Evolutionary conservation across 1,140 invertebrate genomes (phyloP), one percentile per base, ranked within the genome.

Genomic region (Vollenhovia emeryi): DNA sequence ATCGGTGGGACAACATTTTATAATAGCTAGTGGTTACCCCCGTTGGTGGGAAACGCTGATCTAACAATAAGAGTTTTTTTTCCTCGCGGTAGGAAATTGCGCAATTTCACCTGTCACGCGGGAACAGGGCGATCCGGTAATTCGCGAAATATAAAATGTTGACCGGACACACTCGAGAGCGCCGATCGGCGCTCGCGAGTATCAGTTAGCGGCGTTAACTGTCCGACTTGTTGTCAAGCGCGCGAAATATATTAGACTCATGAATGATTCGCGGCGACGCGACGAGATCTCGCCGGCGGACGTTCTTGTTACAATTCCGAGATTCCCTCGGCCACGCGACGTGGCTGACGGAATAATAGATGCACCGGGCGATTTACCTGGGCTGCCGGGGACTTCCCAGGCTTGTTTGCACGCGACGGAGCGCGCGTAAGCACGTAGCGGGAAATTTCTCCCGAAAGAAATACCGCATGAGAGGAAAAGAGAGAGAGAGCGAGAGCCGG

Each of bases 371-470:
- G 43, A 79, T 50, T 66, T 50, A 79, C 60, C 43, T 79, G 40
- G n/a, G 50, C 43, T 59, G n/a, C 27, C 48, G 69, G 13, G 43
- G 24, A n/a, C n/a, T 15, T 73, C 48, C 18, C 45, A 33, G 9
- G 43, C 59, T 78, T 78, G 75, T 66, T 79, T 66, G 75, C 43
- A 50, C 43, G 75, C 75, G 60, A 79, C 36, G 18, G 30, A 50
- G n/a, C n/a, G 27, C n/a, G 27, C 36, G 57, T 33, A 64, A 79
- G 62, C 43, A 64, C n/a, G n/a, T 36, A 79, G 30, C 59, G 60
- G 43, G 43, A 79, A 66, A 52, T 52, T 79, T 79, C 43, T 52
- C 30, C 43, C 43, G 60, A 66, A 79, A 79, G 60, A 50, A 79
- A 68, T 68, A 57, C 40, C 5, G 74, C 13, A 55, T 27, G 52